A percentile compares a stretch with the other conserved stretches of the same genome.
Conservation (phyloP, 2,797 vertebrate species). For the Etheostoma nigrum region DNA sequence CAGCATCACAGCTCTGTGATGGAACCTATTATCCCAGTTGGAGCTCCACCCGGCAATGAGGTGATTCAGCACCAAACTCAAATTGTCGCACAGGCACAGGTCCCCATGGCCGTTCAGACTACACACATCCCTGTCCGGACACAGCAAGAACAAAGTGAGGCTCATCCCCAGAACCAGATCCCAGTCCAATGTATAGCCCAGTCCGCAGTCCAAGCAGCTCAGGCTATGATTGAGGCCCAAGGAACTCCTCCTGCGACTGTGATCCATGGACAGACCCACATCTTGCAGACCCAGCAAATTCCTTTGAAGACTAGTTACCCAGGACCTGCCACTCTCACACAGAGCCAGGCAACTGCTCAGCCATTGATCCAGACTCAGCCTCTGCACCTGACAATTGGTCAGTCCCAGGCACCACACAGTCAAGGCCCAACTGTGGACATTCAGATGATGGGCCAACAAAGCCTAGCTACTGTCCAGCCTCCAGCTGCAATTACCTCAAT, state of each 20-base stretch:
- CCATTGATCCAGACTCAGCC: conserved; percentile 65
- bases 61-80: conserved; percentile 66
- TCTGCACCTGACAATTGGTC: conserved; percentile 47
- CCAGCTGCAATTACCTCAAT: conserved; percentile 44
- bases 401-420: conserved; percentile 48
- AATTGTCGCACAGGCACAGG: conserved; percentile 67
- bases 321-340: conserved; percentile 59
- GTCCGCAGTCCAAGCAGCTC: conserved; percentile 55
- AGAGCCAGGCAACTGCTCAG: conserved; percentile 65
- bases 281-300: conserved; percentile 72
- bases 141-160: conserved; percentile 70
- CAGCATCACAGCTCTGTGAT: conserved; percentile 67
- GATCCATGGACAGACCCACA: conserved; percentile 67
- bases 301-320: conserved; percentile 70
- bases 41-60: conserved; percentile 64
- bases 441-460: conserved; percentile 63
- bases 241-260: conserved; percentile 43
- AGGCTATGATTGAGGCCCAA: conserved; percentile 61
- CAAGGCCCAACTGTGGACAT: conserved; percentile 52
- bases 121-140: conserved; percentile 66
- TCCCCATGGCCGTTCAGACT: conserved; percentile 66
- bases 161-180: conserved; percentile 65
- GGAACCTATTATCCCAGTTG: conserved; percentile 71
- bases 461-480: conserved; percentile 57
- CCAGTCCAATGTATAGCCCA: conserved; percentile 70